A percentile compares a stretch with the other conserved stretches of the same genome.
phyloP scores from a whole-genome alignment of 2,888 invertebrate genomes.

The Diarsia brunnea region DNA sequence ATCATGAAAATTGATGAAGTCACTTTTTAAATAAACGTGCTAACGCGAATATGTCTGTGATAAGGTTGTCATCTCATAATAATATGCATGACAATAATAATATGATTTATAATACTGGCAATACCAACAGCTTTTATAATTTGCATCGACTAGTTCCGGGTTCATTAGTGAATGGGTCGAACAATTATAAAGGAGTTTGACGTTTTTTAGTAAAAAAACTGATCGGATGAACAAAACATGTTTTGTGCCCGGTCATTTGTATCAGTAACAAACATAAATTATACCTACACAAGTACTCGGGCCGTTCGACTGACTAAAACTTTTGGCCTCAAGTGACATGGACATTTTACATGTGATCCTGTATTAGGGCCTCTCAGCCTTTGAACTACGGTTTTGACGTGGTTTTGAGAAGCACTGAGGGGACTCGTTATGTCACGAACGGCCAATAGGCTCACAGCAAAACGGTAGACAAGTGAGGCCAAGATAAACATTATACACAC shows the following conservation, averaged over 20 bases:
- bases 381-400: neutral
- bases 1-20: neutral
- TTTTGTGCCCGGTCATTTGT: slow-evolving; percentile 1
- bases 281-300: neutral
- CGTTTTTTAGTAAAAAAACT: slow-evolving; percentile 23
- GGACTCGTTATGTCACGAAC: neutral
- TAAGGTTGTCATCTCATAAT: slow-evolving; percentile 22
- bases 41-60: neutral
- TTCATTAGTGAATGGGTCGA: slow-evolving; percentile 42
- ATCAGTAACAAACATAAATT: neutral
- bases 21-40: slow-evolving; percentile 7
- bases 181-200: slow-evolving; percentile 23
- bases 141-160: slow-evolving; percentile 47
- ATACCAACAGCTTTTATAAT: slow-evolving; percentile 20
- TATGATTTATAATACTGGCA: slow-evolving; percentile 34
- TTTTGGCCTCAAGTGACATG: no score
- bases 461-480: neutral
- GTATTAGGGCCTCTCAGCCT: neutral
- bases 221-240: slow-evolving; percentile 3
- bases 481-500: neutral
- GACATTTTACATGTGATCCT: neutral
- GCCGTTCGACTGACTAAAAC: no score
- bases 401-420: neutral
- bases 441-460: neutral
- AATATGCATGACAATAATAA: slow-evolving; percentile 18